Conservation (phyloP, 1,140 invertebrate genomes). For the Achroia grisella region DNA sequence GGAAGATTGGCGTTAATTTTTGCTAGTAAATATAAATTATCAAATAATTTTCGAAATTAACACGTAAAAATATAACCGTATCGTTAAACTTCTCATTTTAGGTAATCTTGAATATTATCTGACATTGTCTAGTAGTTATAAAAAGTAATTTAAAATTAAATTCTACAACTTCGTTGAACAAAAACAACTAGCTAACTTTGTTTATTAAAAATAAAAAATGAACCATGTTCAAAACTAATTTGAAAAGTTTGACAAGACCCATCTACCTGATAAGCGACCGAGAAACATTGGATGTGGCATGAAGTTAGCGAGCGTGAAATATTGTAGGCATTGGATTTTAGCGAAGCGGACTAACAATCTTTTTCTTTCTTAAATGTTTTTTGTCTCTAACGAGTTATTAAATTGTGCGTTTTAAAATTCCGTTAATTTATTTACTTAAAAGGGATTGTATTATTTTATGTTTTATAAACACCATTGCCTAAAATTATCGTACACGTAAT, state of each 20-base stretch:
- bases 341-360: slow-evolving; percentile 9
- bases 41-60: no score
- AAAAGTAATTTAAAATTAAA: no score
- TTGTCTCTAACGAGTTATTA: slow-evolving; percentile 10
- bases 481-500: no score
- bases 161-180: no score
- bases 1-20: no score
- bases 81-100: no score
- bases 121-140: no score
- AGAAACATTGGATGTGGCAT: slow-evolving; percentile 47
- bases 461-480: no score
- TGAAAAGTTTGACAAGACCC: slow-evolving; percentile 51
- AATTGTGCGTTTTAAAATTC: slow-evolving; percentile 1
- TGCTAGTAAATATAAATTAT: no score
- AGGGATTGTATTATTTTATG: not conserved
- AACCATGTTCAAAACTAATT: slow-evolving; percentile 38
- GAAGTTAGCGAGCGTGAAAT: slow-evolving; percentile 39
- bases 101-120: no score
- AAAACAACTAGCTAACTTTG: slow-evolving; percentile 7
- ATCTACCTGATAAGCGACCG: slow-evolving; percentile 49
- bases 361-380: slow-evolving; percentile 11
- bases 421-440: not conserved
- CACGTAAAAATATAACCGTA: no score
- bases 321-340: slow-evolving; percentile 30
- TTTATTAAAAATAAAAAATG: slow-evolving; percentile 29